Evolutionary conservation across 2,797 vertebrate genomes (phyloP).

Genomic region (Rhabdophis nuchalis): DNA sequence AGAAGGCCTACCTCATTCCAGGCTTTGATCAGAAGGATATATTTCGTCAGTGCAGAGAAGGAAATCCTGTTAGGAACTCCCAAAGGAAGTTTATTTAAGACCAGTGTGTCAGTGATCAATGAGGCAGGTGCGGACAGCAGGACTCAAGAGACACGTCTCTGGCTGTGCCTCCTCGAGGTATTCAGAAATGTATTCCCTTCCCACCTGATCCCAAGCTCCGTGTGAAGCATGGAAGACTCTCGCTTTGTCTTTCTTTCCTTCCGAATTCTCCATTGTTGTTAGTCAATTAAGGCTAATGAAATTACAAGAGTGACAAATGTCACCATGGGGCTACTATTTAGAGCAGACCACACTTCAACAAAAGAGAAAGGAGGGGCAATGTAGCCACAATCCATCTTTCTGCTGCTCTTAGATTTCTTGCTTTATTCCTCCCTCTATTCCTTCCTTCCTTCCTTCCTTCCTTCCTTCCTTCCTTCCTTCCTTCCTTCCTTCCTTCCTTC

Average conservation of each 20-base stretch:
- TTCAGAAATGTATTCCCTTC: conserved; percentile 3
- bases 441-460: conserved; percentile 5
- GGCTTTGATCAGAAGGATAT: conserved; percentile 4
- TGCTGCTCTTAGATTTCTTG: conserved; percentile 19
- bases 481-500: neutral
- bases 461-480: neutral
- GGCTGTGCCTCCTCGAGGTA: conserved; percentile 13
- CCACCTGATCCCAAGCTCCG: conserved; percentile 7
- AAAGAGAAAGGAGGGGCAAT: neutral
- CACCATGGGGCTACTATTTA: conserved; percentile 46
- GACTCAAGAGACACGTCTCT: neutral
- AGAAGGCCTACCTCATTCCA: neutral
- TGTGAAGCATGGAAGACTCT: conserved; percentile 44
- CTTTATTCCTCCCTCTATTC: conserved; percentile 8
- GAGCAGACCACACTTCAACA: rapidly evolving
- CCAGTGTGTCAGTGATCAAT: conserved; percentile 26
- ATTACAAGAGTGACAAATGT: conserved; percentile 56
- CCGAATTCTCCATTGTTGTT: conserved; percentile 35
- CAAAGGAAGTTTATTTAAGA: conserved; percentile 32
- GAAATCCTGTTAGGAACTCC: conserved; percentile 38
- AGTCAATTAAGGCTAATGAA: conserved; percentile 66
- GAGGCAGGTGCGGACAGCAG: conserved; percentile 13
- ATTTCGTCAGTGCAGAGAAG: conserved; percentile 31
- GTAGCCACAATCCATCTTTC: conserved; percentile 7
- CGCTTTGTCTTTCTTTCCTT: neutral